Evolutionary conservation across 2,113 vertebrate genomes (phyloP), one percentile per base, ranked within the genome.

Genomic region (Crotalus horridus): DNA sequence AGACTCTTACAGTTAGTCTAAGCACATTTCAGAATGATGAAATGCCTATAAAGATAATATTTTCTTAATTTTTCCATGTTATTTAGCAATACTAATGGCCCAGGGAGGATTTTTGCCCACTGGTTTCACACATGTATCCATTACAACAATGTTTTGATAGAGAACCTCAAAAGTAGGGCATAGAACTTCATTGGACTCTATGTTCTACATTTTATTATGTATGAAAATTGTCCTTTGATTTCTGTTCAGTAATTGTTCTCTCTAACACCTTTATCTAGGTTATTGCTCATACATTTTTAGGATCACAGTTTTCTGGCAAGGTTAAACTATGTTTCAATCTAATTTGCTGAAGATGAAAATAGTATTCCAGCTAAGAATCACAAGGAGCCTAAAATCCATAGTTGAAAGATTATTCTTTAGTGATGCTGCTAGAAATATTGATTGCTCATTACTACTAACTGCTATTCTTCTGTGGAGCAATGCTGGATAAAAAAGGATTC

Each of bases 391-490:
- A 39, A 81, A 81, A 81, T 88, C 10, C 74, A 3, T 46, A 56
- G 3, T 10, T 81, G 85, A 93, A 91, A 94, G 94, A 81, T 85
- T 53, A 95, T 90, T 0, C 3, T 91, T 88, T 13, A 93, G 0
- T 59, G 43, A 1, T 20, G 86, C 86, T 92, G 24, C 58, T 12
- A 55, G 23, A 96, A 51, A n/a, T 23, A n/a, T 91, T 89, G 81
- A 91, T 94, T 87, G 92, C 95, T 86, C 91, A 43, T 94, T 88
- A 58, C n/a, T 87, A 89, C 33, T 92, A 95, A 85, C 21, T 94
- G 91, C 1, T 20, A 87, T 23, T 13, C 91, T 91, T 87, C 92
- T 39, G 94, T 17, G 61, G 94, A 94, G 85, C 92, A 95, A 26
- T 21, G 61, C 8, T 89, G 48, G 90, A 43, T 85, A 87, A 93